These are phyloP conservation scores for Salmo trutta DNA, from an alignment of 2,797 vertebrate species.

Conservation along the genomic window DNA sequence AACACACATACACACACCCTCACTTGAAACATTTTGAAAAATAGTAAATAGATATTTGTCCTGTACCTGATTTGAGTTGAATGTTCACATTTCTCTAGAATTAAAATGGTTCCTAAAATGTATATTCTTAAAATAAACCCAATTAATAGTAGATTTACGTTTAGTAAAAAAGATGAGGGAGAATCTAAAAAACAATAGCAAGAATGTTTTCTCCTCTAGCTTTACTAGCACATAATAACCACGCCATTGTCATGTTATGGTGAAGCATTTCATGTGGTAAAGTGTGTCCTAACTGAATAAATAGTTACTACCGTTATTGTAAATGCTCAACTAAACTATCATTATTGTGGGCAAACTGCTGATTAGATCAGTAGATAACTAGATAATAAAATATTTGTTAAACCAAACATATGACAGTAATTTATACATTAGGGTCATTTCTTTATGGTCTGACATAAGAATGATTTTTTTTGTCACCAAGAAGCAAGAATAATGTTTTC, in stretches of 20 bases:
- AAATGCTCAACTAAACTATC: not conserved
- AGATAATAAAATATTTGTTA: no score
- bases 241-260: conserved; percentile 67
- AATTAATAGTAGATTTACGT: not conserved
- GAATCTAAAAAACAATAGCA: not conserved
- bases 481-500: no score
- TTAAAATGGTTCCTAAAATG: not conserved
- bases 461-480: no score
- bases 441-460: no score
- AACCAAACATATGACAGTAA: no score
- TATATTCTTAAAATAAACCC: not conserved
- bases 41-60: conserved; percentile 18
- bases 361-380: not conserved
- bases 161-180: not conserved
- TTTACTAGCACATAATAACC: conserved; percentile 68
- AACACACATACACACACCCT: conserved; percentile 50
- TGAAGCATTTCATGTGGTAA: conserved; percentile 40
- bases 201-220: conserved; percentile 14
- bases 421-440: no score
- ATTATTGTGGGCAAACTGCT: not conserved
- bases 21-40: not conserved
- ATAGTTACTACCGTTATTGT: no score
- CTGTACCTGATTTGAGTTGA: not conserved
- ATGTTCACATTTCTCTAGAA: not conserved
- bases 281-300: conserved; percentile 44